Conservation (phyloP, 2,888 invertebrate genomes). For the Himalopsyche anomala region DNA sequence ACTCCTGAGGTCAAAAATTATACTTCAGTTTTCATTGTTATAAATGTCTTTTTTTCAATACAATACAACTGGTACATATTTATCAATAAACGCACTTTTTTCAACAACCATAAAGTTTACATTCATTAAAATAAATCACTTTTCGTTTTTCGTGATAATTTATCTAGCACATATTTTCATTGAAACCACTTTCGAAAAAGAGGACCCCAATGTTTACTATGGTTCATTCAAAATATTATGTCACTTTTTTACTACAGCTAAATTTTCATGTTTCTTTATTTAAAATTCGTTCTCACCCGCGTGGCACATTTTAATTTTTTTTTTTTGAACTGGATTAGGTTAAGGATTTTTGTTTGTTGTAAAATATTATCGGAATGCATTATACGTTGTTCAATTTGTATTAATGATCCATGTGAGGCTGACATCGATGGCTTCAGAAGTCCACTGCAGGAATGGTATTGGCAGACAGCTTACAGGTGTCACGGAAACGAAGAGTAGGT, state of each 20-base stretch:
- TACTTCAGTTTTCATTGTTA: neutral
- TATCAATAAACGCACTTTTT: conserved; percentile 3
- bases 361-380: neutral
- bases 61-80: neutral
- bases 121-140: neutral
- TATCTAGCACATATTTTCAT: neutral
- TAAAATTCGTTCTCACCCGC: conserved; percentile 44
- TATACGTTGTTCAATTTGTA: conserved; percentile 3
- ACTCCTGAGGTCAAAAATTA: too few relatives aligned
- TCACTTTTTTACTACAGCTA: conserved; percentile 29
- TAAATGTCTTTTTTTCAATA: neutral
- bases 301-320: conserved; percentile 48
- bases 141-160: neutral
- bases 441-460: conserved; percentile 72
- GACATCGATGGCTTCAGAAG: conserved; percentile 47
- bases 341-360: neutral
- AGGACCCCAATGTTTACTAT: neutral
- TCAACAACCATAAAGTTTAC: conserved; percentile 26
- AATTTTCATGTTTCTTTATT: neutral
- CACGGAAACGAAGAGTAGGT: conserved; percentile 81
- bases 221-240: conserved; percentile 16
- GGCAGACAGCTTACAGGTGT: conserved; percentile 76
- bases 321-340: conserved; percentile 3
- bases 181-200: neutral
- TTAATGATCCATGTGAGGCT: conserved; percentile 33